Percentiles rank a stretch among this genome's conserved stretches.
Conservation (phyloP, 2,113 vertebrate species). For the Oncorhynchus keta region DNA sequence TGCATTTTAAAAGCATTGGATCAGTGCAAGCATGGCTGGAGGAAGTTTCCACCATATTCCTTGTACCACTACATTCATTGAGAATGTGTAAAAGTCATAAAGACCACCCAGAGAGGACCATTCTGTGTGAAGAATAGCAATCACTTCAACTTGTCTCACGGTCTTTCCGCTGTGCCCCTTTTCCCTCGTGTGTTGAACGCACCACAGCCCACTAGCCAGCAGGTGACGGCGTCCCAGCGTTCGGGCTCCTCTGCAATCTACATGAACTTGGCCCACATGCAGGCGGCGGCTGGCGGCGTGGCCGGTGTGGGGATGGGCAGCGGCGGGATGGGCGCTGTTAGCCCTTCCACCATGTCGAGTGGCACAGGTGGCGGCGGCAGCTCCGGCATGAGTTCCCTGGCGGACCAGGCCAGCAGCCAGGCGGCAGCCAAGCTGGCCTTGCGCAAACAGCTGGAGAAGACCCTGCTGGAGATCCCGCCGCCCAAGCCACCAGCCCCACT, state of each 20-base stretch:
- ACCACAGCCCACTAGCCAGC: constrained; percentile 70
- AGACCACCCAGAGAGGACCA: too few relatives aligned
- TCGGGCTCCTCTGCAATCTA: constrained; percentile 90
- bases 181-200: constrained; percentile 14
- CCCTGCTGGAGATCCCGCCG: constrained; percentile 93
- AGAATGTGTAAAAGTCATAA: too few relatives aligned
- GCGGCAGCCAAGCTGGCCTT: constrained; percentile 92
- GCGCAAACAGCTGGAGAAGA: constrained; percentile 98
- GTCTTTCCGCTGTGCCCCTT: neutral
- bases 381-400: constrained; percentile 55
- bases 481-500: constrained; percentile 91
- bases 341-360: constrained; percentile 86
- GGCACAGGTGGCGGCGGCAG: constrained; percentile 23
- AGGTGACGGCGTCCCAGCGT: constrained; percentile 82
- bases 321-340: constrained; percentile 70
- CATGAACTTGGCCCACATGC: constrained; percentile 98
- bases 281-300: constrained; percentile 80
- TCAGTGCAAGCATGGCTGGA: too few relatives aligned
- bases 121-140: too few relatives aligned
- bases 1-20: too few relatives aligned
- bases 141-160: neutral
- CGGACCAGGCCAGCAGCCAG: constrained; percentile 91
- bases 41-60: too few relatives aligned
- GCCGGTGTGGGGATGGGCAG: constrained; percentile 68
- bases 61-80: too few relatives aligned